Percentiles rank a stretch among this genome's conserved stretches.
These are phyloP conservation scores for Colaptes auratus DNA, from an alignment of 2,113 vertebrate genomes.

Conservation along the genomic window DNA sequence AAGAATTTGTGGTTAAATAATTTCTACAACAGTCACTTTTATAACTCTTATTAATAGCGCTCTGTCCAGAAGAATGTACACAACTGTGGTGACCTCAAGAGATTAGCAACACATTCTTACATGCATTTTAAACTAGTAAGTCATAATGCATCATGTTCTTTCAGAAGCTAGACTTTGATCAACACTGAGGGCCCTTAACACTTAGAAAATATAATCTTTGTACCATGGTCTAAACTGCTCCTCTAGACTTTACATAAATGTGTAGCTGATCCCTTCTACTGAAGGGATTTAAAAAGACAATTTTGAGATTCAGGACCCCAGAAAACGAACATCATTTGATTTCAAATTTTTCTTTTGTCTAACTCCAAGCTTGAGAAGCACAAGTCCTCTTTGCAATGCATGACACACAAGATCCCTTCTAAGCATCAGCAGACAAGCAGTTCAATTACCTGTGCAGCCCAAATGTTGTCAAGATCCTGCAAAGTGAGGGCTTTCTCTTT, in stretches of 20 bases:
- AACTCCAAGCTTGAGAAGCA: not conserved
- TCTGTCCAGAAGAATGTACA: not conserved
- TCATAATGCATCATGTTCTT: not conserved
- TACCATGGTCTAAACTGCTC: not conserved
- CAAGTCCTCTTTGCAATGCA: not conserved
- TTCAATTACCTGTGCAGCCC: constrained; percentile 94
- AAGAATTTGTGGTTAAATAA: not conserved
- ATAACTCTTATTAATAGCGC: not conserved
- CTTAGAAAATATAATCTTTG: not conserved
- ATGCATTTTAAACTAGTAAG: not conserved
- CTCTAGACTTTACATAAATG: accelerated
- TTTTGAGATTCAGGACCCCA: not conserved
- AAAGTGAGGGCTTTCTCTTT: constrained; percentile 98
- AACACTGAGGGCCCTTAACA: not conserved
- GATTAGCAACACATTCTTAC: not conserved
- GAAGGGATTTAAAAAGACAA: not conserved
- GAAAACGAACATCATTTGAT: not conserved
- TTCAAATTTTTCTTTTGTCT: not conserved
- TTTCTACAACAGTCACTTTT: not conserved
- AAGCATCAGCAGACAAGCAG: not conserved
- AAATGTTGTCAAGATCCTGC: constrained; percentile 98
- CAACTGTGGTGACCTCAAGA: not conserved
- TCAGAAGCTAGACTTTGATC: not conserved
- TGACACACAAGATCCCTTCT: not conserved
- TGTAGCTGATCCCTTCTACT: not conserved